Conservation (phyloP, 2,797 vertebrate species). For the Cottoperca gobio region DNA sequence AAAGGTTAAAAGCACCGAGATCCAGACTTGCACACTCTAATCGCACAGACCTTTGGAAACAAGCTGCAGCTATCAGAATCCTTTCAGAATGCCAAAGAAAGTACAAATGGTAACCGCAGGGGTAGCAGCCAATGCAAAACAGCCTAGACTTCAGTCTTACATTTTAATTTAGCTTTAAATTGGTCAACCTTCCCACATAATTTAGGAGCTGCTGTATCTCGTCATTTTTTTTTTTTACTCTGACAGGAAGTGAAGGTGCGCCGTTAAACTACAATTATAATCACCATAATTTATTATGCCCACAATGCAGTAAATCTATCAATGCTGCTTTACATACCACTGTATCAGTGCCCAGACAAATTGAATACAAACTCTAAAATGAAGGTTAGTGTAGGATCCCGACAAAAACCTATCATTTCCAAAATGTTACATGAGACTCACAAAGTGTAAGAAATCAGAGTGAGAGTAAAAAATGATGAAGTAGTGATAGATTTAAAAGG, state of each 20-base stretch:
- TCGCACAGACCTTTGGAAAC: conserved; percentile 17
- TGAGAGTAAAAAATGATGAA: background rate
- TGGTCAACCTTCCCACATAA: background rate
- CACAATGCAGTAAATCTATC: conserved; percentile 13
- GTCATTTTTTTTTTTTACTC: background rate
- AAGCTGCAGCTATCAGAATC: conserved; percentile 1
- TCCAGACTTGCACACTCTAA: background rate
- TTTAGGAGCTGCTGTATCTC: background rate
- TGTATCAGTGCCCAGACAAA: conserved; percentile 5
- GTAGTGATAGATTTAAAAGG: conserved; percentile 2
- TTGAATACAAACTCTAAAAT: conserved; percentile 7
- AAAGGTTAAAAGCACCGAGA: background rate
- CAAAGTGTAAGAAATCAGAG: background rate
- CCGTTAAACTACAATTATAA: conserved; percentile 27
- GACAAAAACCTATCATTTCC: background rate
- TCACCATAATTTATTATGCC: conserved; percentile 16
- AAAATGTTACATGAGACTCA: background rate
- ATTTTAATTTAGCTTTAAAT: conserved; percentile 18
- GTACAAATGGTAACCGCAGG: background rate
- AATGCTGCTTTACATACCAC: background rate
- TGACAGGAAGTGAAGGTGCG: conserved; percentile 11
- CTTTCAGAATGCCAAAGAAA: conserved; percentile 4
- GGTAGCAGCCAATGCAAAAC: background rate
- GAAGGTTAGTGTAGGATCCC: background rate
- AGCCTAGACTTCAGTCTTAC: background rate